Evolutionary conservation across 2,888 invertebrate genomes (phyloP), one percentile per base, ranked within the genome.

Genomic region (Acanthococcus lagerstroemiae): DNA sequence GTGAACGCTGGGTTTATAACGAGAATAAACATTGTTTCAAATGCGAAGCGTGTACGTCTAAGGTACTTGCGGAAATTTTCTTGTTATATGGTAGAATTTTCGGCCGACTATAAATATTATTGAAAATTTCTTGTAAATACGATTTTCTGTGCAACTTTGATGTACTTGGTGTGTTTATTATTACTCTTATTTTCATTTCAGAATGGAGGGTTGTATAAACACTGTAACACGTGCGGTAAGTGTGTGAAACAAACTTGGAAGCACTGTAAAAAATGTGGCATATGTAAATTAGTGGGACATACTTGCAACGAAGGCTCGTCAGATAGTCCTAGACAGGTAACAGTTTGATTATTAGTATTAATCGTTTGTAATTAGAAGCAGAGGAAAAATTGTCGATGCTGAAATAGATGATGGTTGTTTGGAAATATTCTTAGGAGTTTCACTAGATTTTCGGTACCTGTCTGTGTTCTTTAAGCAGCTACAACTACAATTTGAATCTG

Each of bases 231-330:
- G 6, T 89, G 89, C 73, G 74, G 79, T 21, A 76, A 82, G 55
- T 95, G 95, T 76, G 91, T 94, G 0, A 95, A 95, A 76, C 85
- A 88, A 0, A 85, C 86, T 0, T 90, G 90, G 81, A 77, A 80
- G 27, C 95, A 95, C 75, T 95, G 94, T 72, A 73, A 77, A 1
- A 77, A 74, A 5, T 95, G 94, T 75, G 75, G 79, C 0, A 78
- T 85, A 68, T 95, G 94, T 72, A 77, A 78, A 19, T 76, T 77
- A 57, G 70, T 74, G 26, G 76, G 78, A 25, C 85, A 85, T 72
- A 76, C 74, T 21, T 86, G 86, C 27, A 37, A 37, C 12, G n/a
- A 3, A n/a, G 37, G n/a, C n/a, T n/a, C n/a, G n/a, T n/a, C n/a
- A n/a, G n/a, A n/a, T n/a, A n/a, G n/a, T n/a, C n/a, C n/a, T n/a